A percentile compares a stretch with the other conserved stretches of the same genome.
These are phyloP conservation scores for Pitta sordida DNA, from an alignment of 2,113 vertebrate genomes.

Conservation along the genomic window DNA sequence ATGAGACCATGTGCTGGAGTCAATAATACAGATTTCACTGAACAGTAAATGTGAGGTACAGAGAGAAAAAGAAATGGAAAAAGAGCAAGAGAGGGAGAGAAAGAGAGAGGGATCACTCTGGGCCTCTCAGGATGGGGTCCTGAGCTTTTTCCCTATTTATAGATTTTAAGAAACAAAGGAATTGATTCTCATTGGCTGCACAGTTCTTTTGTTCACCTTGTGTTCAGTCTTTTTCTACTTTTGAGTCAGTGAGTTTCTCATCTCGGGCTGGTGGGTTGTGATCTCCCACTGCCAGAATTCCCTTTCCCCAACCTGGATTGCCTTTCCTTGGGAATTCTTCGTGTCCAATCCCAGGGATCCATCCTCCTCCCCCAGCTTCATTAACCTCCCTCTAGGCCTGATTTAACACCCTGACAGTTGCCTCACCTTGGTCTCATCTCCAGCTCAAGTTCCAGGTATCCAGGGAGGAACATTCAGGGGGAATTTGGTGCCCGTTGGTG, in stretches of 20 bases:
- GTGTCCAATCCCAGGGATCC: not conserved
- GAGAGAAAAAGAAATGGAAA: not conserved
- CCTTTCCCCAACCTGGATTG: not conserved
- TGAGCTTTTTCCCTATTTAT: not conserved
- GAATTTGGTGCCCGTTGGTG: not conserved
- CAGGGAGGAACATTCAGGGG: not conserved
- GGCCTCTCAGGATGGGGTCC: no score
- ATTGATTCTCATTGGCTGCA: not conserved
- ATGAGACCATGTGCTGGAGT: not conserved
- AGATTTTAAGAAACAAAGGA: not conserved
- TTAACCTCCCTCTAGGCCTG: not conserved
- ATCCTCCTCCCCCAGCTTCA: not conserved
- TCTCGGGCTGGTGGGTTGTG: accelerated
- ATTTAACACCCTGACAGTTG: not conserved
- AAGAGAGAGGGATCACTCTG: not conserved
- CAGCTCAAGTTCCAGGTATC: not conserved
- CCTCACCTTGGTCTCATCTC: not conserved
- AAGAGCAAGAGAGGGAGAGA: no score
- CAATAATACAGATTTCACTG: not conserved
- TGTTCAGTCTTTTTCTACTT: no score
- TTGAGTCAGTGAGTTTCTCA: not conserved
- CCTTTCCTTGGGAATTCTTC: not conserved
- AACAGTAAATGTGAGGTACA: not conserved
- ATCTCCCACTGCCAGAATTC: not conserved
- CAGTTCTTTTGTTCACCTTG: not conserved